A percentile compares a stretch with the other conserved stretches of the same genome.
Evolutionary conservation across 2,797 vertebrate species (phyloP).

Genomic region (Melanotaenia maccullochi): DNA sequence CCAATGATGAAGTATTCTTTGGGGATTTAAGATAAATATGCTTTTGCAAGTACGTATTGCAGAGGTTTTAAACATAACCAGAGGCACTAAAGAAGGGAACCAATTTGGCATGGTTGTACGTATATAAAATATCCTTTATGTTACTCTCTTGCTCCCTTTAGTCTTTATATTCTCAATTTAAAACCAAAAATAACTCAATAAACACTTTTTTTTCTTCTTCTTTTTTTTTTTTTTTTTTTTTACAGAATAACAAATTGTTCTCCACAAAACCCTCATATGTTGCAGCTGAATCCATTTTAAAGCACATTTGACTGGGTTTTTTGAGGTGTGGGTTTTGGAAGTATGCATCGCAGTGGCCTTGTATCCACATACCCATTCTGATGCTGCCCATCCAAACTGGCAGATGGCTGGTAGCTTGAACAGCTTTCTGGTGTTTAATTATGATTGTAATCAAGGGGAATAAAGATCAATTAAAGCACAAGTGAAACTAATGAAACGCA

Average conservation of each 20-base stretch:
- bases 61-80: slow-evolving; percentile 47
- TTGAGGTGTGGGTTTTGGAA: slow-evolving; percentile 52
- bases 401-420: slow-evolving; percentile 82
- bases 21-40: slow-evolving; percentile 57
- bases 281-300: slow-evolving; percentile 19
- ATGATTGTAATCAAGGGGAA: slow-evolving; percentile 85
- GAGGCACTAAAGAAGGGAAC: slow-evolving; percentile 22
- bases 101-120: not conserved
- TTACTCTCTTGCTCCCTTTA: not conserved
- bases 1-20: slow-evolving; percentile 58
- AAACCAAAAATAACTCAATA: not conserved
- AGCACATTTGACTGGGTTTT: slow-evolving; percentile 35
- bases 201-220: no score
- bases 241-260: not conserved
- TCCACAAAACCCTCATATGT: not conserved
- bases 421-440: slow-evolving; percentile 88
- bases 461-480: slow-evolving; percentile 85
- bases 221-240: not conserved
- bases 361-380: slow-evolving; percentile 68
- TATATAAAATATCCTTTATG: not conserved
- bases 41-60: slow-evolving; percentile 38
- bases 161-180: not conserved
- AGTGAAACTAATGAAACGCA: slow-evolving; percentile 84
- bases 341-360: slow-evolving; percentile 51
- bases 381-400: slow-evolving; percentile 74